A percentile compares a stretch with the other conserved stretches of the same genome.
phyloP scores from a whole-genome alignment of 2,797 vertebrate genomes.

The Ciconia nigra region DNA sequence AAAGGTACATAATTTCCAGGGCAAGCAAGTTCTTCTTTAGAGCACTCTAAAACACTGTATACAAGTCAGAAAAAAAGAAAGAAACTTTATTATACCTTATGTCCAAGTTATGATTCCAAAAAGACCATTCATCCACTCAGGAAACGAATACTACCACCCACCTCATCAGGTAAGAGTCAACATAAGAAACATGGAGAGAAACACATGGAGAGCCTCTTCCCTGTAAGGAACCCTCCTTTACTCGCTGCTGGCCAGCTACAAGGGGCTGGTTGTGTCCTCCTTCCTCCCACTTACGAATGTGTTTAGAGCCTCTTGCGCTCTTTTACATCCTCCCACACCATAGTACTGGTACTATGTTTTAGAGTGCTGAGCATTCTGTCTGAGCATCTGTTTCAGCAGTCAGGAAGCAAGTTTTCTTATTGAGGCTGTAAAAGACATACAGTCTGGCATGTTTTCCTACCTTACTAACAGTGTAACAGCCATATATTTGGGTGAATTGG shows the following conservation, averaged over 20 bases:
- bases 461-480: neutral
- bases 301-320: neutral
- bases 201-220: accelerated
- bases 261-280: neutral
- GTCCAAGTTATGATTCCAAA: neutral
- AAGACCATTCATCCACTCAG: neutral
- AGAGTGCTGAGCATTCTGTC: neutral
- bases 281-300: neutral
- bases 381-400: neutral
- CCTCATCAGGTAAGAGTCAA: neutral
- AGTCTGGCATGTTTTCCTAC: neutral
- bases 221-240: neutral
- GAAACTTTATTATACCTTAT: neutral
- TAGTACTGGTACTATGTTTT: neutral
- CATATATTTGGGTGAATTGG: neutral
- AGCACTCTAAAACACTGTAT: neutral
- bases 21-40: neutral
- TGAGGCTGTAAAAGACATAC: neutral
- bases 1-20: neutral
- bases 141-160: neutral
- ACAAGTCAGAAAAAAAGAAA: neutral
- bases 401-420: neutral
- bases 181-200: neutral
- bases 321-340: neutral
- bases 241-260: neutral